Evolutionary conservation across 2,888 invertebrate genomes (phyloP), one percentile per base, ranked within the genome.

Genomic region (Aleiodes testaceus): DNA sequence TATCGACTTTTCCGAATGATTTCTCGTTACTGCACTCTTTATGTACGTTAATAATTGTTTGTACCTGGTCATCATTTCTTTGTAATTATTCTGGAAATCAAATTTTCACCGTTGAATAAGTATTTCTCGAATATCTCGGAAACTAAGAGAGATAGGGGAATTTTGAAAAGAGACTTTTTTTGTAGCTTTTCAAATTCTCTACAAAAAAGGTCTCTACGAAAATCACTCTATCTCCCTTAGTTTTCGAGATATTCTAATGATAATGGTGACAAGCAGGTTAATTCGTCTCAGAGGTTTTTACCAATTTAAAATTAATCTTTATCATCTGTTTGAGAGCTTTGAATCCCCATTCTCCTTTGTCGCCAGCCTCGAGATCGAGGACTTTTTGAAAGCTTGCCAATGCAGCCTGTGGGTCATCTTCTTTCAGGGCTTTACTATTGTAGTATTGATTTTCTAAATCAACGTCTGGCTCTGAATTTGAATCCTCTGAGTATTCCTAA

Each of bases 261-360:
- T n/a, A n/a, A n/a, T n/a, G n/a, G n/a, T n/a, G n/a, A n/a, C n/a
- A n/a, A n/a, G n/a, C n/a, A n/a, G n/a, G n/a, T n/a, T n/a, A n/a
- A n/a, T n/a, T n/a, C n/a, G n/a, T n/a, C n/a, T n/a, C n/a, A n/a
- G n/a, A n/a, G n/a, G n/a, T n/a, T n/a, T n/a, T n/a, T 87, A 97
- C 97, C 91, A 98, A 89, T 91, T 96, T 96, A 88, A 99, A 99
- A 88, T 98, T 98, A 74, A 99, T 99, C 89, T 99, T 99, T 63
- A 99, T 98, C 99, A 99, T 99, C 88, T 99, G 99, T 87, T 99
- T 99, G 14, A 99, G 91, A 0, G 99, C 99, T 88, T 99, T 99
- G 87, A 99, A 99, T 0, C 99, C 99, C 99, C 99, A 99, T 90
- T 99, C 99, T 68, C 99, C 99, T 88, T 99, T 99, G 79, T 99